Conservation (phyloP, 2,888 invertebrate genomes). For the Drosophila gaucha region DNA sequence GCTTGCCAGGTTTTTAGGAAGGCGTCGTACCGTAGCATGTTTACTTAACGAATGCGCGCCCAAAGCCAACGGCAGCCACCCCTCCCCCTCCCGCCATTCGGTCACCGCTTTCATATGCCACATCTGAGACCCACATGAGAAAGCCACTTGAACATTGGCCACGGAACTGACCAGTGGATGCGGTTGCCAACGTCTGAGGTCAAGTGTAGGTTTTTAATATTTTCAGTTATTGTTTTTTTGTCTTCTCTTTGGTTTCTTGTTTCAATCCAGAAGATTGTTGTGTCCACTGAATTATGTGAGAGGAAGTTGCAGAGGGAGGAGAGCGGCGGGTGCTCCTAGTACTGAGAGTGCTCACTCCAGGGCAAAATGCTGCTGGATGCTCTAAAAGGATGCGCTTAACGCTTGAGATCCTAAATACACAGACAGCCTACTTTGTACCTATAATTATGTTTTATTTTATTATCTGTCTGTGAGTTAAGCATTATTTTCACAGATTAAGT, state of each 20-base stretch:
- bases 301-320: conserved; percentile 53
- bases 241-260: conserved; percentile 35
- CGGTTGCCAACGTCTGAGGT: conserved; percentile 58
- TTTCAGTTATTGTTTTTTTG: conserved; percentile 36
- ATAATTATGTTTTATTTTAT: not conserved
- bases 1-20: conserved; percentile 70
- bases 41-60: conserved; percentile 76
- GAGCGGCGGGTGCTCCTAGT: too few relatives aligned
- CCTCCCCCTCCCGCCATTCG: not conserved
- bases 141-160: conserved; percentile 68
- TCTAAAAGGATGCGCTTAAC: conserved; percentile 8
- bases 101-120: not conserved
- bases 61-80: conserved; percentile 19
- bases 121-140: conserved; percentile 32
- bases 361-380: not conserved
- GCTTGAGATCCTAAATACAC: conserved; percentile 8
- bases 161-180: conserved; percentile 55
- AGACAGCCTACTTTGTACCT: not conserved
- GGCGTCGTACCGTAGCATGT: conserved; percentile 78
- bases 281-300: conserved; percentile 67
- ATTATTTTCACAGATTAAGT: not conserved
- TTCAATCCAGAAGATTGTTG: conserved; percentile 53
- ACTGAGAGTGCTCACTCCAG: too few relatives aligned
- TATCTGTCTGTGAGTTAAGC: not conserved
- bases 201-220: conserved; percentile 63